These are phyloP conservation scores for Orthosia gracilis DNA, from an alignment of 2,888 invertebrate species.

Conservation along the genomic window DNA sequence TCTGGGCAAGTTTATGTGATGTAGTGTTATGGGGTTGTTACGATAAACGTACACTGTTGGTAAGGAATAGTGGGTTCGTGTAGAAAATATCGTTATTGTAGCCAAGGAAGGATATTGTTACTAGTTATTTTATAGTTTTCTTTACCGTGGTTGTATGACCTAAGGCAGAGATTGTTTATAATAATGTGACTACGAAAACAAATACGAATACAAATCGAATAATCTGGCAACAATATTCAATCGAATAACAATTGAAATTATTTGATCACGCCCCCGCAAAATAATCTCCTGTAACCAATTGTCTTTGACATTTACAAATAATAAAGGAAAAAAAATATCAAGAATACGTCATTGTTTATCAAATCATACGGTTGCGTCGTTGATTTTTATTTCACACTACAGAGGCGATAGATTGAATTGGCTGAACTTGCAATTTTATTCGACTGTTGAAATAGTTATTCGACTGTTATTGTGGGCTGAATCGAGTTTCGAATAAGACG, in stretches of 20 bases:
- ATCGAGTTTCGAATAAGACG: constrained; percentile 27
- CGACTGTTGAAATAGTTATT: constrained; percentile 42
- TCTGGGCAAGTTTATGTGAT: constrained; percentile 43
- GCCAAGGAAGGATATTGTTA: neutral
- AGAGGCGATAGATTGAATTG: constrained; percentile 36
- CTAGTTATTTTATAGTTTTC: constrained; percentile 26
- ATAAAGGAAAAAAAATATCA: constrained; percentile 14
- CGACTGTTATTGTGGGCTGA: constrained; percentile 36
- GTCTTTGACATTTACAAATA: constrained; percentile 1
- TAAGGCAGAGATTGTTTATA: neutral
- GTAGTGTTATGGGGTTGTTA: constrained; percentile 39
- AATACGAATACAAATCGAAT: constrained; percentile 16
- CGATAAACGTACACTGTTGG: constrained; percentile 27
- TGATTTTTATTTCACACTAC: constrained; percentile 47
- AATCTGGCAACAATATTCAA: constrained; percentile 1
- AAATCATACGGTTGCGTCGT: constrained; percentile 39
- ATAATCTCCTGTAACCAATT: constrained; percentile 35
- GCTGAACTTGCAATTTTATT: constrained; percentile 42
- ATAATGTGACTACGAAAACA: neutral
- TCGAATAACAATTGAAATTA: constrained; percentile 13
- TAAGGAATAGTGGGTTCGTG: constrained; percentile 12
- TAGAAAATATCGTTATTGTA: constrained; percentile 5
- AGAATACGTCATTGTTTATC: constrained; percentile 34
- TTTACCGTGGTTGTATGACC: neutral
- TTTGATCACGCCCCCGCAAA: constrained; percentile 15